Percentiles rank a stretch among this genome's conserved stretches.
Evolutionary conservation across 64 coral and sea anemone species (phyloP).

Genomic region (Dendronephthya gigantea): DNA sequence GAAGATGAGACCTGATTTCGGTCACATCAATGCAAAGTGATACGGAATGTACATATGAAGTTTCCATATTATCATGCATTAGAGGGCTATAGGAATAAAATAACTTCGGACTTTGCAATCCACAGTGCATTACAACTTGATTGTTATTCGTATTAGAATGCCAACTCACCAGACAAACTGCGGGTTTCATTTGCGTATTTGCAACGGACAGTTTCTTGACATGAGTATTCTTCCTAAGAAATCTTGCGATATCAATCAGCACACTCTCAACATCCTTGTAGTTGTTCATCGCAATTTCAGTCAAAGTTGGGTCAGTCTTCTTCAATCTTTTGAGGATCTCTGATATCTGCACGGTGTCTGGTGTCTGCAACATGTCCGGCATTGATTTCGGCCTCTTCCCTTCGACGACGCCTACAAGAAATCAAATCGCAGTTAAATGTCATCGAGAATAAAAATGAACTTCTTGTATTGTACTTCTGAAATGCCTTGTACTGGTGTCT

Average conservation of each 20-base stretch:
- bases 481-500: no score
- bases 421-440: no score
- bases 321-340: background rate
- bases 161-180: background rate
- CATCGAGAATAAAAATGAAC: no score
- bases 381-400: background rate
- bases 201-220: background rate
- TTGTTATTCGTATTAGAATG: no score
- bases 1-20: no score
- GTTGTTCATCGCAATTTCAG: conserved; percentile 11
- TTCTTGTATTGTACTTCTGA: no score
- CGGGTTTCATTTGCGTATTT: background rate
- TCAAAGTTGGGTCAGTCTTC: background rate
- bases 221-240: background rate
- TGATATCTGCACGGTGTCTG: background rate
- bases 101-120: no score
- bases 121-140: background rate
- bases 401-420: background rate
- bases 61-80: no score
- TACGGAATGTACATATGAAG: no score
- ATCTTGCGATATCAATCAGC: background rate
- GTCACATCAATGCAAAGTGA: no score
- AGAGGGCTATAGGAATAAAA: no score
- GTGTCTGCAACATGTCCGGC: background rate
- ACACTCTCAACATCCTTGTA: background rate